phyloP scores from a whole-genome alignment of 2,113 vertebrate species.

The Ascaphus truei region DNA sequence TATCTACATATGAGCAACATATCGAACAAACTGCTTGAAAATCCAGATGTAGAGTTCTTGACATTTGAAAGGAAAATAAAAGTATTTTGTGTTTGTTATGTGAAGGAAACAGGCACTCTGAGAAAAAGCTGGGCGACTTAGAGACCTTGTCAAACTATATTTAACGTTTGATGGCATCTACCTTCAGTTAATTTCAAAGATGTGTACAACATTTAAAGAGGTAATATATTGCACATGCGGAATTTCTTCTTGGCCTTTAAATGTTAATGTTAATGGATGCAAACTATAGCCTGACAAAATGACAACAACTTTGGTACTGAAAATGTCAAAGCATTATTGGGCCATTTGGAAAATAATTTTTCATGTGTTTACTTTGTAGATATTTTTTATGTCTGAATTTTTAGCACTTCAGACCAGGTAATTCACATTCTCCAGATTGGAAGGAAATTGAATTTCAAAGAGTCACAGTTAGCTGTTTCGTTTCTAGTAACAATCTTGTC shows the following conservation, averaged over 20 bases:
- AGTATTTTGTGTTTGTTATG: too few relatives aligned
- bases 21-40: too few relatives aligned
- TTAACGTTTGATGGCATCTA: slow-evolving; percentile 3
- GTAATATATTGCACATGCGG: slow-evolving; percentile 22
- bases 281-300: slow-evolving; percentile 34
- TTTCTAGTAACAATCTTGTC: slow-evolving; percentile 13
- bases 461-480: slow-evolving; percentile 14
- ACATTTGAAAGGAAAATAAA: too few relatives aligned
- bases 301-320: slow-evolving; percentile 14
- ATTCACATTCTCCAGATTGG: slow-evolving; percentile 24
- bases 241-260: slow-evolving; percentile 36
- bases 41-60: too few relatives aligned
- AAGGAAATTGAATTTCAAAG: slow-evolving; percentile 36
- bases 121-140: too few relatives aligned
- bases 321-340: slow-evolving; percentile 37
- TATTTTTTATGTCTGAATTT: slow-evolving; percentile 26
- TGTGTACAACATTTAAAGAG: slow-evolving; percentile 6
- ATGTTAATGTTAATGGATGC: slow-evolving; percentile 39
- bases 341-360: slow-evolving; percentile 36
- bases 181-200: slow-evolving; percentile 23
- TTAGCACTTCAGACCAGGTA: slow-evolving; percentile 7
- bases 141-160: not conserved
- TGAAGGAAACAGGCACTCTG: too few relatives aligned
- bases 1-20: too few relatives aligned
- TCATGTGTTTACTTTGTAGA: slow-evolving; percentile 34